Percentiles rank a stretch among this genome's conserved stretches.
These are phyloP conservation scores for Asbolus verrucosus DNA, from an alignment of 1,140 invertebrate species.

Conservation along the genomic window DNA sequence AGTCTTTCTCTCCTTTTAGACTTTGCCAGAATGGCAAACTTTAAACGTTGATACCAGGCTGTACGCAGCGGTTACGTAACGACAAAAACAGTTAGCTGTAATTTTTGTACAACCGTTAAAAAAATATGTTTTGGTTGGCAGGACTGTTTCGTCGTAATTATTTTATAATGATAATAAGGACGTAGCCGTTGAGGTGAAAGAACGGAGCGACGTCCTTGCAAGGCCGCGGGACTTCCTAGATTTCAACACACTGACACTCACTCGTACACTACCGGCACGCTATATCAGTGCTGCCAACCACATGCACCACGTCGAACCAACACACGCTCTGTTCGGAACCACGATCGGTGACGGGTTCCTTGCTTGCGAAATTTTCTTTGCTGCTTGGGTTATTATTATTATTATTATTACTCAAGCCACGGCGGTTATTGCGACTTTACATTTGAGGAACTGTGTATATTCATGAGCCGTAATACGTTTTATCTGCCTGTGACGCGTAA, in stretches of 20 bases:
- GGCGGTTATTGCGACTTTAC: conserved; percentile 42
- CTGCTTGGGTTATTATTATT: conserved; percentile 30
- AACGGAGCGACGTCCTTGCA: conserved; percentile 59
- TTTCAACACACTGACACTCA: conserved; percentile 53
- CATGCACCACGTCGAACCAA: conserved; percentile 12
- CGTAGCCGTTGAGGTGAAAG: conserved; percentile 53
- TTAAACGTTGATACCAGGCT: too few species aligned
- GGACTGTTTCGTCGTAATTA: conserved; percentile 14
- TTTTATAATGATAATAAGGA: conserved; percentile 40
- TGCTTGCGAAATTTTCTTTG: conserved; percentile 40
- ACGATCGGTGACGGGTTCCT: conserved; percentile 33
- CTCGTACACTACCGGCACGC: conserved; percentile 34
- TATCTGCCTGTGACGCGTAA: neutral
- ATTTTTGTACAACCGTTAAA: neutral
- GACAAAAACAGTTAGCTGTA: neutral
- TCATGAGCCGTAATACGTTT: neutral
- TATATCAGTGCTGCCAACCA: conserved; percentile 34
- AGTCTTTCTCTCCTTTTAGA: too few species aligned
- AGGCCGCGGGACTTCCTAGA: conserved; percentile 61
- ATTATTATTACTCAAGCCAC: conserved; percentile 32
- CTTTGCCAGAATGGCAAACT: too few species aligned
- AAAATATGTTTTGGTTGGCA: conserved; percentile 18
- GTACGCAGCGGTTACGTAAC: conserved; percentile 11
- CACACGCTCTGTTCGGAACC: conserved; percentile 22
- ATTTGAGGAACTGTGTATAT: conserved; percentile 35